These are phyloP conservation scores for Melospiza georgiana DNA, from an alignment of 2,113 vertebrate species.

Conservation along the genomic window DNA sequence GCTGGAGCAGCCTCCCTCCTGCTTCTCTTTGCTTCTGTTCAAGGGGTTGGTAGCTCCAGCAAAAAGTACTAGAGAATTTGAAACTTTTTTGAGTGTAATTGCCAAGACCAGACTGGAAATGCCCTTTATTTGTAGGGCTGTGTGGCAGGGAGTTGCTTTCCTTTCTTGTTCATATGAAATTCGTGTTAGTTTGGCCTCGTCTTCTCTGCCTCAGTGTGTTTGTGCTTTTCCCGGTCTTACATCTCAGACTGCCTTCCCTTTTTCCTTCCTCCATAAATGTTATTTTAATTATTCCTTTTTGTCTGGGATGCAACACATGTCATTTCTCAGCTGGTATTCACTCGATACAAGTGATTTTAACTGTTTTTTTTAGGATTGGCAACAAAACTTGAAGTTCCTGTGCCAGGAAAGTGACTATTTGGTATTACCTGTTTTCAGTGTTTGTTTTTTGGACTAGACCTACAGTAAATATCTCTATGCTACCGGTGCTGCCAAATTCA, in stretches of 20 bases:
- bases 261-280: not conserved
- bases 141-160: not conserved
- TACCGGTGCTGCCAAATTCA: not conserved
- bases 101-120: not conserved
- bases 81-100: not conserved
- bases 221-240: not conserved
- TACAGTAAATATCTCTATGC: constrained; percentile 35
- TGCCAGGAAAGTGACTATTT: not conserved
- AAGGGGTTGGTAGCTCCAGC: not conserved
- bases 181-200: accelerated
- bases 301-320: not conserved
- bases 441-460: constrained; percentile 40
- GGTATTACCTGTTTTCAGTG: not conserved
- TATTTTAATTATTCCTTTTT: not conserved
- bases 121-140: not conserved
- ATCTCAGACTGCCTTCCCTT: not conserved
- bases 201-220: not conserved
- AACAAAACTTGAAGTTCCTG: not conserved
- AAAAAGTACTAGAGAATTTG: not conserved
- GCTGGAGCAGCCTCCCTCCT: not conserved
- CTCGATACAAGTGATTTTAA: not conserved
- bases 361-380: not conserved
- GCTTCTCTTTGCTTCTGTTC: not conserved
- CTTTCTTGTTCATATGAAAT: not conserved
- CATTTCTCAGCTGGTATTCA: not conserved